phyloP scores from a whole-genome alignment of 2,797 vertebrate genomes.

The Dryobates pubescens region DNA sequence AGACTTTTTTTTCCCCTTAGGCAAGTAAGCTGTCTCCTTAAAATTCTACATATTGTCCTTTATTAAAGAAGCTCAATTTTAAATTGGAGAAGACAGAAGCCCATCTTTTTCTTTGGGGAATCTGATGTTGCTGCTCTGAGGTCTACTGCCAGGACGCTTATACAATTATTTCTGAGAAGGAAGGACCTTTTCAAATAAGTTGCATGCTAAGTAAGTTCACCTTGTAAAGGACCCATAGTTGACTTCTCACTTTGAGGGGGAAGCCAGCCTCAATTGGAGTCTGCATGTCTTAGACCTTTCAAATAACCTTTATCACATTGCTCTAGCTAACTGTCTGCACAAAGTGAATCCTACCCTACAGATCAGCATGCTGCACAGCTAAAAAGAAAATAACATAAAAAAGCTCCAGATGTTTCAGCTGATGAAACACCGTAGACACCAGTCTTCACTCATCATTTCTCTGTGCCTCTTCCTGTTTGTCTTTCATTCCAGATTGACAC shows the following conservation, averaged over 20 bases:
- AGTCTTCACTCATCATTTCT: background rate
- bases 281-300: constrained; percentile 1
- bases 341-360: background rate
- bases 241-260: background rate
- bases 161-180: background rate
- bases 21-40: background rate
- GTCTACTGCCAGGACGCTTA: background rate
- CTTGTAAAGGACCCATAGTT: background rate
- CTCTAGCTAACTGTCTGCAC: background rate
- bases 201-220: background rate
- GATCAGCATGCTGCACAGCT: constrained; percentile 14
- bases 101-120: background rate
- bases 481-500: background rate
- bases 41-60: background rate
- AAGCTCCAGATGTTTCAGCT: constrained; percentile 46
- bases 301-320: background rate
- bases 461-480: background rate
- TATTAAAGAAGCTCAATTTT: background rate
- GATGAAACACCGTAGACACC: background rate
- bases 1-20: background rate
- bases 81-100: background rate
- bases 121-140: background rate
- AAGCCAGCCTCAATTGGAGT: background rate
- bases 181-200: background rate
- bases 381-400: constrained; percentile 36